These are phyloP conservation scores for Meloe dianella DNA, from an alignment of 2,888 invertebrate species.

Conservation along the genomic window DNA sequence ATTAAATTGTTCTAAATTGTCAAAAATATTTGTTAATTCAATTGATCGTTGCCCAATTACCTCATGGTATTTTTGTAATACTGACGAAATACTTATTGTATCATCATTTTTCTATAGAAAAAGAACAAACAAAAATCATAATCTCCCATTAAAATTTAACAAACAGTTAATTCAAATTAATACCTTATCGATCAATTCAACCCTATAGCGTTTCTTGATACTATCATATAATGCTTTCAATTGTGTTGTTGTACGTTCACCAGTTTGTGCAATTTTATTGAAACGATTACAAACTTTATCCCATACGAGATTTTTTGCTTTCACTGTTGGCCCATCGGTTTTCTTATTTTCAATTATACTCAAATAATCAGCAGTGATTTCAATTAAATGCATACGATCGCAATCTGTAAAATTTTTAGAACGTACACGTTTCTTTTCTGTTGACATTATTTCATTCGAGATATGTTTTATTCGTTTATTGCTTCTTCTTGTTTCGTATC, in stretches of 20 bases:
- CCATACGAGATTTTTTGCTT: not conserved
- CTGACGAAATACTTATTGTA: not conserved
- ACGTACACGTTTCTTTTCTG: constrained; percentile 2
- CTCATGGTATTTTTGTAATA: not conserved
- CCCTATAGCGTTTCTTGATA: not conserved
- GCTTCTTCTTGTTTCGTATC: not conserved
- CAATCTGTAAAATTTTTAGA: not conserved
- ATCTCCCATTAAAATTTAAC: too few relatives aligned
- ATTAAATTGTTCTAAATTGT: not conserved
- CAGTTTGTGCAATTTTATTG: not conserved
- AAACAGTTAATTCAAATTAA: not conserved
- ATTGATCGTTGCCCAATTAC: not conserved
- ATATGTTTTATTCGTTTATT: not conserved
- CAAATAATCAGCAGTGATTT: constrained; percentile 1
- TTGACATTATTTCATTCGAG: not conserved
- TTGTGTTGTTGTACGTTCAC: not conserved
- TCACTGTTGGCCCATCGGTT: not conserved
- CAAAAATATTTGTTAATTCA: not conserved
- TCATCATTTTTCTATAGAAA: not conserved
- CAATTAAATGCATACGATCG: not conserved
- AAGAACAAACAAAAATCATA: too few relatives aligned
- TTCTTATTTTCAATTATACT: not conserved
- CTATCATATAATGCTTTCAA: not conserved
- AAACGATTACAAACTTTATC: not conserved
- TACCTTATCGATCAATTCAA: not conserved